Conservation (phyloP, 2,888 invertebrate genomes). For the Callosobruchus maculatus region DNA sequence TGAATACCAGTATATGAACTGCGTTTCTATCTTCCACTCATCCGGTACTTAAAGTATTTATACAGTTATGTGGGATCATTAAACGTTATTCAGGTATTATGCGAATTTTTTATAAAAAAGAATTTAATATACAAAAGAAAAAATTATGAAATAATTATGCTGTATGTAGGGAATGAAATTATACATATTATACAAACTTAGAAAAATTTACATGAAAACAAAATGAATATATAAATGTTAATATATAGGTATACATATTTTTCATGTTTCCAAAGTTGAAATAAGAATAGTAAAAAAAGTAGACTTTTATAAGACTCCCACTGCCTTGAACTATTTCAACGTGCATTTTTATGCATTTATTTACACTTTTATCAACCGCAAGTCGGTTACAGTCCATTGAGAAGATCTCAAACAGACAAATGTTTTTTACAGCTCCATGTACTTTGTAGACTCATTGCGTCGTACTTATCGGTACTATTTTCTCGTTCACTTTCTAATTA, state of each 20-base stretch:
- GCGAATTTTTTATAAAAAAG: neutral
- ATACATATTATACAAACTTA: neutral
- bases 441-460: neutral
- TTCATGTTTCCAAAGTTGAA: neutral
- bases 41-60: neutral
- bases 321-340: neutral
- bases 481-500: neutral
- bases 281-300: neutral
- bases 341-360: neutral
- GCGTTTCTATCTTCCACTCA: neutral
- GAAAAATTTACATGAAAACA: neutral
- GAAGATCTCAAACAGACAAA: neutral
- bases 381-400: neutral
- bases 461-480: neutral
- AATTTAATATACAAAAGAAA: neutral
- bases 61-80: neutral
- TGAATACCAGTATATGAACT: neutral
- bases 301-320: neutral
- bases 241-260: neutral
- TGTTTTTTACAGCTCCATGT: neutral
- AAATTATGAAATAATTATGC: neutral
- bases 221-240: neutral
- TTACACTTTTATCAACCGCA: neutral
- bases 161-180: neutral
- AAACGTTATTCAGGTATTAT: neutral